Conservation (phyloP, 2,888 invertebrate species). For the Cotesia congregata region DNA sequence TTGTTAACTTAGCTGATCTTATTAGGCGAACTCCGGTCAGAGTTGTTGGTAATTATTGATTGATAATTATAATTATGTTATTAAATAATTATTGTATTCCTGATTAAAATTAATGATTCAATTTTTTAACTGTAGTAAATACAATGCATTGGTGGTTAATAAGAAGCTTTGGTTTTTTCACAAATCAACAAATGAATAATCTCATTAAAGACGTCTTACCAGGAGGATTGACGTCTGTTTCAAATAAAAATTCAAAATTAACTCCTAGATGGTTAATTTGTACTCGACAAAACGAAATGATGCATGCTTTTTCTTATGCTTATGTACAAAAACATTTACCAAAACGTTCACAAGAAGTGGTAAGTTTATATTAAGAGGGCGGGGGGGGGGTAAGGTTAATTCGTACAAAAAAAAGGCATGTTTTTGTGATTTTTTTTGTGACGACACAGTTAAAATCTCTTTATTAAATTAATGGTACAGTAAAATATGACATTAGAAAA, state of each 20-base stretch:
- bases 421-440: too few species aligned
- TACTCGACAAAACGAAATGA: constrained; percentile 18
- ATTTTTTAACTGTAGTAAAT: constrained; percentile 17
- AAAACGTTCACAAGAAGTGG: constrained; percentile 13
- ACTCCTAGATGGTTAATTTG: constrained; percentile 27
- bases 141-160: constrained; percentile 21
- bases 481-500: too few species aligned
- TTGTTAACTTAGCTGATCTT: constrained; percentile 1
- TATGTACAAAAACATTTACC: constrained; percentile 32
- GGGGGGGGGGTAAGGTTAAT: too few species aligned
- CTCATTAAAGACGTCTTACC: not conserved
- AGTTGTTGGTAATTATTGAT: constrained; percentile 19
- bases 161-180: not conserved
- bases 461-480: too few species aligned
- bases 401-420: too few species aligned
- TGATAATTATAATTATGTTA: not conserved
- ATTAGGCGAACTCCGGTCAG: constrained; percentile 14
- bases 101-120: not conserved
- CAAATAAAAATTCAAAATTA: not conserved
- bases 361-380: constrained; percentile 20
- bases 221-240: not conserved
- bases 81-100: not conserved
- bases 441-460: too few species aligned
- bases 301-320: constrained; percentile 28
- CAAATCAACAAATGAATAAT: constrained; percentile 1